Conservation (phyloP, 2,888 invertebrate genomes). For the Anoplius nigerrimus region DNA sequence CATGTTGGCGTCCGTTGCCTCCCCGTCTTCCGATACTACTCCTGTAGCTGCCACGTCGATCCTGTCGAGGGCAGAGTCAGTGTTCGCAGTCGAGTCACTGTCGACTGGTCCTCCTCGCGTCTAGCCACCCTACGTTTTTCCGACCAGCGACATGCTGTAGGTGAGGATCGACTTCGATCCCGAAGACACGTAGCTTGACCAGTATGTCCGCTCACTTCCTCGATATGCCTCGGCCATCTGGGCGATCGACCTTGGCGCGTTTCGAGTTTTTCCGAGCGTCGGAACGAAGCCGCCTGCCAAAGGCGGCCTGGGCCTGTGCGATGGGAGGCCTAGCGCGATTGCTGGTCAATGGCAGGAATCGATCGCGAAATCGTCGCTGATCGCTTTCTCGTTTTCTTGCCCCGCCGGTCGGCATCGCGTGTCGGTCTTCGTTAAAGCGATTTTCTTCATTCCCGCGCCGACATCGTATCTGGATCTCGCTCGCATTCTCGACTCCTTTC, state of each 20-base stretch:
- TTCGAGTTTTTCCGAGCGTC: constrained; percentile 25
- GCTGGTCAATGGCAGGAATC: constrained; percentile 20
- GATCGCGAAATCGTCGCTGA: constrained; percentile 19
- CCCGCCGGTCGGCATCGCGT: constrained; percentile 6
- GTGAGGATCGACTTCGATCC: constrained; percentile 14
- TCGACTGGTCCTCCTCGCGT: background rate
- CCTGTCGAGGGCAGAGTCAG: background rate
- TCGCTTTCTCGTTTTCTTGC: constrained; percentile 8
- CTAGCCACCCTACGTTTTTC: background rate
- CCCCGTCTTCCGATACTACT: background rate
- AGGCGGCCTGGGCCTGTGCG: constrained; percentile 19
- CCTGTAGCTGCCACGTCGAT: background rate
- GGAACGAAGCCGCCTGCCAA: constrained; percentile 4
- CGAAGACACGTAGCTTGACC: constrained; percentile 16
- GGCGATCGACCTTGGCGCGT: constrained; percentile 28
- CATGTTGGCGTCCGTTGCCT: constrained; percentile 2
- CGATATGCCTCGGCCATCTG: constrained; percentile 22
- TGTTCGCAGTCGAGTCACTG: constrained; percentile 8
- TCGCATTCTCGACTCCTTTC: constrained; percentile 12
- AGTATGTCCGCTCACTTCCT: constrained; percentile 29
- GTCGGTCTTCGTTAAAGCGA: too few species aligned
- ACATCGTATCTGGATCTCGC: constrained; percentile 24
- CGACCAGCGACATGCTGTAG: background rate
- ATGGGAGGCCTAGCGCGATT: constrained; percentile 27
- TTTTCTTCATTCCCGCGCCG: too few species aligned